Conservation (phyloP, 2,888 invertebrate species). For the Agonopterix alstromeriana region DNA sequence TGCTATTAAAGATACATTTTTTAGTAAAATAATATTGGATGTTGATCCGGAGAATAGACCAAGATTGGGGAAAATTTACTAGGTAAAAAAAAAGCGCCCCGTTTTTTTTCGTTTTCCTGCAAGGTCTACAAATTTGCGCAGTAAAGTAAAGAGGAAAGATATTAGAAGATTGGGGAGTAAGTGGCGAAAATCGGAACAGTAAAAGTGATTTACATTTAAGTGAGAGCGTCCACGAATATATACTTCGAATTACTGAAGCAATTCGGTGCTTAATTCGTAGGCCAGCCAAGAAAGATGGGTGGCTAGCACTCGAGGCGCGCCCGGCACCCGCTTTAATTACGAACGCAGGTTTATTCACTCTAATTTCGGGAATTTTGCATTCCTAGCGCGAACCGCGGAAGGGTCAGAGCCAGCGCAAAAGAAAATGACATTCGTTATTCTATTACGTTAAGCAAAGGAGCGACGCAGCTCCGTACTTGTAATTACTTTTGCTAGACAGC, state of each 20-base stretch:
- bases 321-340: conserved; percentile 69
- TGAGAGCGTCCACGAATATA: conserved; percentile 65
- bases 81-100: too few relatives aligned
- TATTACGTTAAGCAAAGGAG: conserved; percentile 68
- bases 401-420: conserved; percentile 61
- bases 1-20: too few relatives aligned
- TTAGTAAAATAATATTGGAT: background rate
- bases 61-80: too few relatives aligned
- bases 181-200: conserved; percentile 63
- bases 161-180: conserved; percentile 50
- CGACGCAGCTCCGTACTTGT: conserved; percentile 47
- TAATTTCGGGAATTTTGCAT: conserved; percentile 74
- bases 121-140: background rate
- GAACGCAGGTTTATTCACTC: conserved; percentile 71
- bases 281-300: conserved; percentile 72
- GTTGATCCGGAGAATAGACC: too few relatives aligned
- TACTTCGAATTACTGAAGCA: conserved; percentile 73
- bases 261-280: conserved; percentile 75
- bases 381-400: conserved; percentile 72
- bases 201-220: conserved; percentile 73
- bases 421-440: conserved; percentile 77
- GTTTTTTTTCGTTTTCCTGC: too few relatives aligned
- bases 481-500: conserved; percentile 59
- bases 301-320: conserved; percentile 38
- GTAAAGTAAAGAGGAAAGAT: conserved; percentile 37